Base-by-base conservation (phyloP, 2,113 vertebrate genomes). In the Tretioscincus oriximinensis region DNA sequence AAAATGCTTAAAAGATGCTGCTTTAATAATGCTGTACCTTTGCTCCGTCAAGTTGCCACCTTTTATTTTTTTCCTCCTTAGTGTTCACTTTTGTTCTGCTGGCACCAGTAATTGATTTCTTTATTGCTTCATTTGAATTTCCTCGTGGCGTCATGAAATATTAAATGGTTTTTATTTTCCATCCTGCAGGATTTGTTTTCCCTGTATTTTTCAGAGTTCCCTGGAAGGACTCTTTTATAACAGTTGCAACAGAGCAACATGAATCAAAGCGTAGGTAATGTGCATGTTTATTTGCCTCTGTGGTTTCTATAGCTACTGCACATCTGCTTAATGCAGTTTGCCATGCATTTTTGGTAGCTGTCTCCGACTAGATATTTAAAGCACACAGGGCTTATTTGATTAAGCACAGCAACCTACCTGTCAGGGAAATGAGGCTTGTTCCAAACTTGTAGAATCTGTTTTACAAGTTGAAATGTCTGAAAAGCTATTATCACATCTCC, bases 71-170 rank as follows among this genome's bases (percentile, higher is more conserved):
- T 41, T 26, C 85, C 86, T 89, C 77, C 20, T 79, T 63, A 73
- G 82, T 81, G 90, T 81, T 92, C 82, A 71, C 12, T 89, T 88
- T 88, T 87, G 65, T 76, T 84, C 45, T 65, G 88, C 81, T 78
- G 90, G 45, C 77, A 91, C 88, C 84, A 82, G 82, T 92, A 91
- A 93, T 94, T 92, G 89, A 78, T 77, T 90, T 90, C 82, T 91
- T 90, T 92, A 92, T 92, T 89, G 88, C 84, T 78, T 90, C 70
- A 87, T 91, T 93, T 92, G 87, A 93, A 91, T 83, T 86, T 70
- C 67, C 73, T 80, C 81, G 82, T 87, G 84, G 84, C 87, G 90
- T 89, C 87, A 90, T 93, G 91, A 92, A 87, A 69, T 85, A 84
- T 88, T 84, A 84, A 84, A 92, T 77, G 81, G 65, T 69, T 93